Evolutionary conservation across 2,888 invertebrate species (phyloP), one percentile per base, ranked within the genome.

Genomic region (Dolomedes plantarius): DNA sequence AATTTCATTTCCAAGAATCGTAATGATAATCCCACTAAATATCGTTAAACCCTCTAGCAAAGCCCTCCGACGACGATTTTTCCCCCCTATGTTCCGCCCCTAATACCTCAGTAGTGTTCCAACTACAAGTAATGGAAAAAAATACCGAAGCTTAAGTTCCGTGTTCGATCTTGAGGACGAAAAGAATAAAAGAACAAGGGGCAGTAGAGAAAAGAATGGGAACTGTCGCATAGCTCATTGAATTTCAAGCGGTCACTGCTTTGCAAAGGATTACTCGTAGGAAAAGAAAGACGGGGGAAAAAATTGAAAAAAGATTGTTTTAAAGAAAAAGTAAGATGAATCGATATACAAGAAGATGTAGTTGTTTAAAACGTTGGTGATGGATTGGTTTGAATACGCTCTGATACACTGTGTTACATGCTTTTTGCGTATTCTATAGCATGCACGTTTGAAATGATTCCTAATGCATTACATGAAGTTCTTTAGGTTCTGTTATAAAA

Each of bases 161-260:
- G 76, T 83, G 82, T 76, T 65, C 62, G 19, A 75, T 32, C 67
- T 36, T 32, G 19, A 19, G 6, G 11, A 28, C n/a, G n/a, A 39
- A 67, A n/a, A 67, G 31, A 36, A 73, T 9, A 68, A 69, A 62
- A 41, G 23, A 65, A 65, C 31, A 65, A 29, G 65, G 3, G 65
- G 19, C 56, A 32, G 28, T 7, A 7, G 9, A 7, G 9, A 29
- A 67, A 65, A 76, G 72, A 50, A 71, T 72, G 65, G 62, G 50
- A 41, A 65, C 71, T 76, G 72, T 72, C 76, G 65, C 32, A 72
- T 46, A 69, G 68, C 82, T 83, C 82, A 83, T 83, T 83, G 82
- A 83, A 83, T 83, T 83, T 83, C 82, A 83, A 83, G 72, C 76
- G 82, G 82, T 83, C 82, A 83, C 76, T 76, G 71, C 72, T 73